Evolutionary conservation across 1,140 invertebrate species (phyloP).

Genomic region (Cheumatopsyche charites): DNA sequence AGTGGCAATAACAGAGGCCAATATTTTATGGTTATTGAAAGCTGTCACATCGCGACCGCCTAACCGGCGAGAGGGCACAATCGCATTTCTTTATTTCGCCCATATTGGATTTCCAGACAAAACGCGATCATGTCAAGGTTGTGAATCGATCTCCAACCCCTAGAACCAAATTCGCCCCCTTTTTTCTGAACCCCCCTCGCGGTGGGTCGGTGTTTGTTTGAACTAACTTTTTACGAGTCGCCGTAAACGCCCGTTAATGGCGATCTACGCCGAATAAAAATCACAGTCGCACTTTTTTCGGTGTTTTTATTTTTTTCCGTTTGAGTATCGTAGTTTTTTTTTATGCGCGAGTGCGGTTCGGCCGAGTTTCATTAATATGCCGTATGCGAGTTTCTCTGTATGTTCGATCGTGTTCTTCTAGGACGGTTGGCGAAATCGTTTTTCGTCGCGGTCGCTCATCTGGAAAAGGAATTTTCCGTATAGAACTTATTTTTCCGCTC

Average conservation of each 20-base stretch:
- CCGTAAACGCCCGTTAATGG: conserved; percentile 18
- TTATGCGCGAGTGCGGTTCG: no score
- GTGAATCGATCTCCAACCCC: conserved; percentile 27
- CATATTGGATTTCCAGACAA: conserved; percentile 26
- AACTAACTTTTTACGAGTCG: conserved; percentile 1
- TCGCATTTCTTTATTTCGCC: conserved; percentile 34
- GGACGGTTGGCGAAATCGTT: no score
- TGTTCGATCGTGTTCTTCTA: no score
- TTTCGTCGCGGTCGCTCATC: no score
- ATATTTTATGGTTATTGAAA: conserved; percentile 47
- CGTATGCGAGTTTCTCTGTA: no score
- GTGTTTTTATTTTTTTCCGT: not conserved
- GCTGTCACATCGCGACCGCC: conserved; percentile 37
- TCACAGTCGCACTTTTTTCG: not conserved
- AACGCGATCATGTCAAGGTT: conserved; percentile 39
- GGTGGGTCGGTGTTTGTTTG: conserved; percentile 7
- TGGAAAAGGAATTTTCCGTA: no score
- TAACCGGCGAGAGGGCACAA: conserved; percentile 22
- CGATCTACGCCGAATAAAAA: conserved; percentile 11
- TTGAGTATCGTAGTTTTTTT: no score
- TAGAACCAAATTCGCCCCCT: not conserved
- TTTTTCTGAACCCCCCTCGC: not conserved
- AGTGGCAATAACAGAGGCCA: conserved; percentile 36
- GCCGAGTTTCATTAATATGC: no score
- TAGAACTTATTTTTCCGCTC: no score